These are phyloP conservation scores for Sylvilagus floridanus DNA, from an alignment of 2,797 vertebrate species.

Conservation along the genomic window DNA sequence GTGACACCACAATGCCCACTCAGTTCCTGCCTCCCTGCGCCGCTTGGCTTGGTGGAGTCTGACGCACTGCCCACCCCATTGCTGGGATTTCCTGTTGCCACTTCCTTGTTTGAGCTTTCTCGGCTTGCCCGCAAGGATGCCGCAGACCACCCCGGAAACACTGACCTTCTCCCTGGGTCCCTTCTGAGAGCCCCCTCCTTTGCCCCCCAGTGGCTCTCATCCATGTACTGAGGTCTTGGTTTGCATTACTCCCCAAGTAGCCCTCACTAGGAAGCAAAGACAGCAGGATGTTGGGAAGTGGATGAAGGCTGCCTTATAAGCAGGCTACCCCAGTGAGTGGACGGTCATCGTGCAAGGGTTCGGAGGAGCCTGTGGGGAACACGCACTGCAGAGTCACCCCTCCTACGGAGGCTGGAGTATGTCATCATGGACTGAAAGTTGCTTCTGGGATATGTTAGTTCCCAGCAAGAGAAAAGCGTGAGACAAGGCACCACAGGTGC, in stretches of 20 bases:
- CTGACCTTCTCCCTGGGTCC: not conserved
- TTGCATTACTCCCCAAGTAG: not conserved
- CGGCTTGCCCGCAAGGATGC: not conserved
- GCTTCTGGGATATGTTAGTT: not conserved
- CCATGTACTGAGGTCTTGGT: not conserved
- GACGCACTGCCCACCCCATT: not conserved
- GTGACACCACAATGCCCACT: not conserved
- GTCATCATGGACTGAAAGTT: not conserved
- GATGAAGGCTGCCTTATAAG: not conserved
- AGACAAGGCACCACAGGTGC: not conserved
- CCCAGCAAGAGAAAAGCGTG: not conserved
- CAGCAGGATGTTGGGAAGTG: not conserved
- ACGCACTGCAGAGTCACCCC: not conserved
- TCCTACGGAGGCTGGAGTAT: not conserved
- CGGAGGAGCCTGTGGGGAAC: not conserved
- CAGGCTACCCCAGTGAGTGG: not conserved
- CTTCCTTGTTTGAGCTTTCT: not conserved
- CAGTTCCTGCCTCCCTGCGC: not conserved
- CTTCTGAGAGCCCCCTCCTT: not conserved
- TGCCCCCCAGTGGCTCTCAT: not conserved
- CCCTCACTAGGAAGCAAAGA: not conserved
- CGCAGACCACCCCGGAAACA: not conserved
- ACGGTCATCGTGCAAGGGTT: not conserved
- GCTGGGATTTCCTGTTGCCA: not conserved
- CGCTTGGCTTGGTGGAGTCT: not conserved